Evolutionary conservation across 1,140 invertebrate genomes (phyloP), one percentile per base, ranked within the genome.

Genomic region (Oreohelix idahoensis): DNA sequence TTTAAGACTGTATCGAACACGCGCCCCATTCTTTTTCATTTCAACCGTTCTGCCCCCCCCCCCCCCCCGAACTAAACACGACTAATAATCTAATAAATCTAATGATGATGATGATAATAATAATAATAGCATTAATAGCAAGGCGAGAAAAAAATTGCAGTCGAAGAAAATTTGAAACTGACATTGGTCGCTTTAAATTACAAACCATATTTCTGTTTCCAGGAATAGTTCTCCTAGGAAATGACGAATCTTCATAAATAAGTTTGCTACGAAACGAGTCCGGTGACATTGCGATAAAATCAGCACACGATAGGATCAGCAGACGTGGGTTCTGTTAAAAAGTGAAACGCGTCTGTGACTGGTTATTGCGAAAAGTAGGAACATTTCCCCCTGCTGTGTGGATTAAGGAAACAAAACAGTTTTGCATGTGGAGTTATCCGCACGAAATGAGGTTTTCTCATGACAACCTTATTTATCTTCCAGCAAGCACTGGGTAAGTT

Each of bases 401-500:
- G 17, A 66, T 66, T 66, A 66, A 32, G 63, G 20, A 66, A 66
- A 66, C 63, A 13, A 5, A 66, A 66, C 63, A 66, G 5, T 66
- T 15, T 45, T 45, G 38, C 23, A 73, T 73, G 71, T 73, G 71
- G 71, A 73, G 15, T 73, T 73, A 26, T 20, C 71, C 35, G 42
- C 71, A 42, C 13, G 29, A 42, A 73, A 73, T 73, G 71, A 73
- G 71, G 71, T 73, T 73, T 23, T 73, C 71, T 5, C 71, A 73
- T 26, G 71, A 73, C 20, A 73, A 42, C 71, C 71, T 73, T 73
- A 42, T 73, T 39, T 73, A 73, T 32, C 39, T 73, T 8, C 71
- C 71, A 45, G 36, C 71, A 73, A 26, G 71, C 71, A 26, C 10
- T 42, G 42, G 71, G 71, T 73, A 23, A 73, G 71, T 73, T 73